Evolutionary conservation across 1,140 invertebrate genomes (phyloP), one percentile per base, ranked within the genome.

Genomic region (Bombus confusus): DNA sequence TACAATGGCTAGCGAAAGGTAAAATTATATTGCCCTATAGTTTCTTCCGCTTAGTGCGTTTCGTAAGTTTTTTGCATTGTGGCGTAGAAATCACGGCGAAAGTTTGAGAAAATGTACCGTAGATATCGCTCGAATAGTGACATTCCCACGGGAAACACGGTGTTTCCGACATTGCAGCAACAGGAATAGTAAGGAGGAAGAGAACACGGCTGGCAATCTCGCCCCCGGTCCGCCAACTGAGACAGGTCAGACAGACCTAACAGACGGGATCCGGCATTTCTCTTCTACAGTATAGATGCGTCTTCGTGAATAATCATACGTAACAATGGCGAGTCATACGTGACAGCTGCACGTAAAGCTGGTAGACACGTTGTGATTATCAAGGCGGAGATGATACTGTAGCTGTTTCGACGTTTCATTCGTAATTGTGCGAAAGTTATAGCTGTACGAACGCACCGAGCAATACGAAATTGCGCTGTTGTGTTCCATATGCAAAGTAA

Each of bases 251-350:
- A 88, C 88, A 87, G 76, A 64, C 80, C 71, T 86, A 87, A 90
- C 86, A 85, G 82, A 90, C 88, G 76, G 73, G 88, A 90, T 90
- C 79, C 89, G 69, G 86, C 39, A 52, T 71, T 72, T 34, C 69
- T 80, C 78, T 80, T 82, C 86, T 68, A 57, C 78, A 37, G 62
- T 80, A 57, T 77, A 83, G 80, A 87, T 86, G 74, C 80, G 66
- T 86, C 80, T 88, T 90, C 83, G 86, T 74, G 89, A 90, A 90
- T 90, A 90, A 90, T 90, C 89, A 78, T 87, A 90, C 79, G 82
- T 90, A 90, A 90, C 89, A 88, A 86, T 90, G 76, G 74, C 41
- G 59, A 76, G 71, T 72, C 75, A 41, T 71, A 34, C 59, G 22
- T 69, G 69, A 74, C 82, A 84, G 57, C 47, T 3, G 47, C 37